Percentiles rank a stretch among this genome's conserved stretches.
These are phyloP conservation scores for Hydrolagus colliei DNA, from an alignment of 2,797 vertebrate genomes.

Conservation along the genomic window DNA sequence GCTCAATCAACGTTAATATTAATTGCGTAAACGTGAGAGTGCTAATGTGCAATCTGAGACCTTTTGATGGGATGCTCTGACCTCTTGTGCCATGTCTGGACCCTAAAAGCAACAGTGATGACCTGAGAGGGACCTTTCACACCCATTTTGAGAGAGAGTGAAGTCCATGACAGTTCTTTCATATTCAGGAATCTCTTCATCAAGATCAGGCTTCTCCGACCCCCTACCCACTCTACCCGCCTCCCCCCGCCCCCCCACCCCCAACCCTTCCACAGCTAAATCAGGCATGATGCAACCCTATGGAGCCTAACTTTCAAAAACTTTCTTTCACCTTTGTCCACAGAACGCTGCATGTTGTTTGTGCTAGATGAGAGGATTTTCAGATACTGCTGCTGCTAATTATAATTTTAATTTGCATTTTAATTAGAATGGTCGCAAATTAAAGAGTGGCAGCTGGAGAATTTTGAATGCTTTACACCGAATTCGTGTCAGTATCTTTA, in stretches of 20 bases:
- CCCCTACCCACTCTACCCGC: constrained; percentile 38
- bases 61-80: constrained; percentile 83
- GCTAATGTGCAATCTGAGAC: constrained; percentile 86
- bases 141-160: constrained; percentile 70
- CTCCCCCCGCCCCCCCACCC: constrained; percentile 44
- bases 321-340: constrained; percentile 39
- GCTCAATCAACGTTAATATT: constrained; percentile 80
- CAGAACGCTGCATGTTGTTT: constrained; percentile 67
- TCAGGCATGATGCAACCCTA: constrained; percentile 22
- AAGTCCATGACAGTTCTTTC: constrained; percentile 62
- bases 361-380: constrained; percentile 87
- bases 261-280: constrained; percentile 40
- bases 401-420: constrained; percentile 99
- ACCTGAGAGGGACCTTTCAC: constrained; percentile 83
- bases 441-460: constrained; percentile 99
- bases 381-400: constrained; percentile 99
- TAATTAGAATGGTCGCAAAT: constrained; percentile 99
- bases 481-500: constrained; percentile 66
- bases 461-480: constrained; percentile 87
- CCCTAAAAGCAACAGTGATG: constrained; percentile 66
- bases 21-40: constrained; percentile 83
- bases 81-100: constrained; percentile 64
- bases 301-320: constrained; percentile 15
- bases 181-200: constrained; percentile 65
- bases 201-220: constrained; percentile 47